A percentile compares a stretch with the other conserved stretches of the same genome.
phyloP scores from a whole-genome alignment of 2,888 invertebrate genomes.

The Eurytoma californica region DNA sequence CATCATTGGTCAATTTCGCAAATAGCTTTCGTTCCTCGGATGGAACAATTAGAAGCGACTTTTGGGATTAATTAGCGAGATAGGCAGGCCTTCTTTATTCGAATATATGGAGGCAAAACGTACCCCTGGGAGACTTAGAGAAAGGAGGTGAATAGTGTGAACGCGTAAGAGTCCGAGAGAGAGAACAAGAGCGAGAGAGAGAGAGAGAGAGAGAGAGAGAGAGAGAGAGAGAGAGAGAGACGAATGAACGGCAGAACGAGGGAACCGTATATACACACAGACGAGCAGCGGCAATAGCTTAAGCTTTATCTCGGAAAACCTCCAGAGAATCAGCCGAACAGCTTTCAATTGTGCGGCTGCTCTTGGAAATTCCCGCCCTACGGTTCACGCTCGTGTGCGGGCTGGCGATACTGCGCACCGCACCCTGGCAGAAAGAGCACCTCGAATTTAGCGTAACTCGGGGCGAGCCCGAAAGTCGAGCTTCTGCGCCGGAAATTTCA shows the following conservation, averaged over 20 bases:
- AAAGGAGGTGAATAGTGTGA: too few species aligned
- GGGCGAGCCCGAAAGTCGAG: too few species aligned
- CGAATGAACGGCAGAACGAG: neutral
- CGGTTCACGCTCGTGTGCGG: neutral
- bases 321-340: slow-evolving; percentile 30
- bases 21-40: slow-evolving; percentile 24
- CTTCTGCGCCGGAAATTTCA: too few species aligned
- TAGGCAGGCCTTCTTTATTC: too few species aligned
- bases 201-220: neutral
- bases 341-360: slow-evolving; percentile 32
- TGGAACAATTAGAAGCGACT: slow-evolving; percentile 27
- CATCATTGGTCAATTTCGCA: slow-evolving; percentile 29
- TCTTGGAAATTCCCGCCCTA: neutral
- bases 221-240: neutral
- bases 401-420: neutral
- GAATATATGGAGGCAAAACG: slow-evolving; percentile 3
- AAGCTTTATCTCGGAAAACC: slow-evolving; percentile 30
- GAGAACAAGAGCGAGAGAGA: neutral
- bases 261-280: neutral
- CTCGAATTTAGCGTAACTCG: slow-evolving; percentile 7
- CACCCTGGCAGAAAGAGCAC: neutral
- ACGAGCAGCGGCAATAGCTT: slow-evolving; percentile 23
- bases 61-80: slow-evolving; percentile 28
- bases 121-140: slow-evolving; percentile 7
- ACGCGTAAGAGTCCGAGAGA: neutral